phyloP scores from a whole-genome alignment of 2,888 invertebrate species.

The Carpatolechia fugitivella region DNA sequence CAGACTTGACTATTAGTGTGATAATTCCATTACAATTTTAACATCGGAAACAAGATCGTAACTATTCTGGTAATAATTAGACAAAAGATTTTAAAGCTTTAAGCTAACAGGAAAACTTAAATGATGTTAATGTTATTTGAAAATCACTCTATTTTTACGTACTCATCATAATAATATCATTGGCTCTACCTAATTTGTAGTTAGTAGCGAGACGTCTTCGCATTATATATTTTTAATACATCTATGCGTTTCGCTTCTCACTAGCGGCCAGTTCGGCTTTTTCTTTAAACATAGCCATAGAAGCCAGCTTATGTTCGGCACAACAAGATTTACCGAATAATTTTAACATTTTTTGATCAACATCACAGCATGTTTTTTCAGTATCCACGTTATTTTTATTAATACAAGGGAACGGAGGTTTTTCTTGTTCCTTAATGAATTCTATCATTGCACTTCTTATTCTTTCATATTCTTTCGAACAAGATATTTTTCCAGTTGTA shows the following conservation, averaged over 20 bases:
- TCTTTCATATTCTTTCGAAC: constrained; percentile 68
- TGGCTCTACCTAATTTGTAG: no score
- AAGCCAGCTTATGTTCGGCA: constrained; percentile 53
- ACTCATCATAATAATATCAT: no score
- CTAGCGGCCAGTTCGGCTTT: background rate
- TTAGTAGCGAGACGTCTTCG: no score
- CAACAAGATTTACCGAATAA: constrained; percentile 63
- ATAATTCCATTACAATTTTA: no score
- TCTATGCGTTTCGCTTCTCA: background rate
- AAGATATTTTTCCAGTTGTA: constrained; percentile 66
- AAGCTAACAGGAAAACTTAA: no score
- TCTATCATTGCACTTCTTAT: constrained; percentile 66
- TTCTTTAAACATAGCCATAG: background rate
- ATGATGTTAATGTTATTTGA: no score
- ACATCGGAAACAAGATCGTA: no score
- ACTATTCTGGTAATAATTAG: no score
- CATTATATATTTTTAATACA: no score
- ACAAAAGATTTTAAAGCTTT: no score
- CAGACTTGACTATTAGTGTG: no score
- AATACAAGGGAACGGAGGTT: constrained; percentile 56
- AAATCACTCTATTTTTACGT: no score
- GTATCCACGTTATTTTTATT: constrained; percentile 64
- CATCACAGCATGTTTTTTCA: constrained; percentile 68
- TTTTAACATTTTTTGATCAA: constrained; percentile 54
- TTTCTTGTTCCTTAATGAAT: constrained; percentile 56